Conservation (phyloP, 2,888 invertebrate genomes). For the Xanthorhoe spadicearia region DNA sequence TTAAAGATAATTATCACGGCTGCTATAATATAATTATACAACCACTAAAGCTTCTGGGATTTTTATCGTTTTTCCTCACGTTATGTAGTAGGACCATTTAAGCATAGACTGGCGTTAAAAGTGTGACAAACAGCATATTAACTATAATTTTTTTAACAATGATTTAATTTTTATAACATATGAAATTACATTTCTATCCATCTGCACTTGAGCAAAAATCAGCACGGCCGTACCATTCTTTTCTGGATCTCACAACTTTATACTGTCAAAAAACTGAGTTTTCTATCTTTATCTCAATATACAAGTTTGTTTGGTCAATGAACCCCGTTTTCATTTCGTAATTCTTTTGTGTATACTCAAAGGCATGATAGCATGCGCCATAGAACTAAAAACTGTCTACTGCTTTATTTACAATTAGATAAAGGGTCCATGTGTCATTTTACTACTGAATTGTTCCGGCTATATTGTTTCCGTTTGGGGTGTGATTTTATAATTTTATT, state of each 20-base stretch:
- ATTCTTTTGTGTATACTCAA: not conserved
- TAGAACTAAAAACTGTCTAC: slow-evolving; percentile 23
- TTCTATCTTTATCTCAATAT: too few relatives aligned
- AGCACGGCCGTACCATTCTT: too few relatives aligned
- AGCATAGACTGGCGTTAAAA: not conserved
- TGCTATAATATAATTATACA: slow-evolving; percentile 32
- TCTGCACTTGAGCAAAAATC: too few relatives aligned
- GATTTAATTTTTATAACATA: too few relatives aligned
- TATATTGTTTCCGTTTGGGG: slow-evolving; percentile 34
- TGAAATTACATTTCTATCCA: too few relatives aligned
- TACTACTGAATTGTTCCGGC: slow-evolving; percentile 26
- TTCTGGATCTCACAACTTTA: too few relatives aligned
- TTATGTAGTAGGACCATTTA: slow-evolving; percentile 10
- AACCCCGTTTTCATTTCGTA: not conserved
- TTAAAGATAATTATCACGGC: slow-evolving; percentile 30
- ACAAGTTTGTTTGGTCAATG: not conserved
- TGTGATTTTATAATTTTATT: slow-evolving; percentile 31
- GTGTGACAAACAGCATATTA: not conserved
- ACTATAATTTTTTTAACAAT: too few relatives aligned
- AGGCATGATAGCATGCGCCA: not conserved
- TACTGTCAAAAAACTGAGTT: too few relatives aligned
- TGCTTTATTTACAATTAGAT: slow-evolving; percentile 20
- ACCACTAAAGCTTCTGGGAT: slow-evolving; percentile 27
- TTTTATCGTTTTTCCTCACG: slow-evolving; percentile 38
- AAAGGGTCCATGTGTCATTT: slow-evolving; percentile 19